These are phyloP conservation scores for Latrodectus elegans DNA, from an alignment of 2,888 invertebrate species.

Conservation along the genomic window DNA sequence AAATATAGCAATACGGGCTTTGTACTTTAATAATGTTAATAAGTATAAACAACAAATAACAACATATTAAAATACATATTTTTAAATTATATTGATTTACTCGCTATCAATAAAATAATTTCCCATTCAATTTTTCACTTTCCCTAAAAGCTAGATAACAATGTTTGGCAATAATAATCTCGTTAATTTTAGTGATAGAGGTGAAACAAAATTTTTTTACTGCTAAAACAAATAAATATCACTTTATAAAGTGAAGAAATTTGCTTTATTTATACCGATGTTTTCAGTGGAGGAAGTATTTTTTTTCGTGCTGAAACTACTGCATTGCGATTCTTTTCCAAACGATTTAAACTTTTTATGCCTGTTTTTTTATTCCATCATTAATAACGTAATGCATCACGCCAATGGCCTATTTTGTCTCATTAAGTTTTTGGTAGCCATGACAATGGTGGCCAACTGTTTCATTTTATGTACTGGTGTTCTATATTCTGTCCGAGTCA, in stretches of 20 bases:
- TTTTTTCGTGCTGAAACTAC: too few relatives aligned
- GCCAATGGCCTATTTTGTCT: slow-evolving; percentile 12
- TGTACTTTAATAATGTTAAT: too few relatives aligned
- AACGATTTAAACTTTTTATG: too few relatives aligned
- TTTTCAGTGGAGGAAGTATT: not conserved
- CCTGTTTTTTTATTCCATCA: not conserved
- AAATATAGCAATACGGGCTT: too few relatives aligned
- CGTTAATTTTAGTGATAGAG: not conserved
- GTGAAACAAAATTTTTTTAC: not conserved
- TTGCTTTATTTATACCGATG: slow-evolving; percentile 23
- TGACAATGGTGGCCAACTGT: slow-evolving; percentile 38
- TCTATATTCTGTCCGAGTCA: too few relatives aligned
- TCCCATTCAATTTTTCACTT: not conserved
- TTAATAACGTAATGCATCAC: slow-evolving; percentile 29
- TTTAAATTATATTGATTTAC: not conserved
- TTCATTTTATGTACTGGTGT: not conserved
- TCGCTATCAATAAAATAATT: not conserved
- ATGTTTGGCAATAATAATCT: not conserved
- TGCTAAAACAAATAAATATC: not conserved
- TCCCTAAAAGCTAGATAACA: not conserved
- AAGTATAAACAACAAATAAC: too few relatives aligned
- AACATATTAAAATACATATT: not conserved
- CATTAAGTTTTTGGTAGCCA: slow-evolving; percentile 12
- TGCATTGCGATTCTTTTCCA: too few relatives aligned
- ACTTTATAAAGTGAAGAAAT: not conserved